A percentile compares a stretch with the other conserved stretches of the same genome.
Evolutionary conservation across 2,888 invertebrate genomes (phyloP).

Genomic region (Brenthis daphne): DNA sequence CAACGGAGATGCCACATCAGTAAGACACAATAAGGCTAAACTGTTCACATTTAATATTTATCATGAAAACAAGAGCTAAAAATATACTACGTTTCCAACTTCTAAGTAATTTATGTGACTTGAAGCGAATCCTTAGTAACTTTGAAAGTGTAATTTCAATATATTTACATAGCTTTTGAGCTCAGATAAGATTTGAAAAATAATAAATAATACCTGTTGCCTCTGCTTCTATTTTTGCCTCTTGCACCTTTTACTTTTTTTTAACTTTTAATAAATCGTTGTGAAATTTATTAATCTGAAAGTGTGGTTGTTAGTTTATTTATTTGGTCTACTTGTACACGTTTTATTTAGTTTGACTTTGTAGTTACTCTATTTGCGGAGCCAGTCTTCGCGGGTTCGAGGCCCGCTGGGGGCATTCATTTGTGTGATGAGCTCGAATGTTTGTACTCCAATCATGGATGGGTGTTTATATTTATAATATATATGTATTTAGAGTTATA

Average conservation of each 20-base stretch:
- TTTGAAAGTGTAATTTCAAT: slow-evolving; percentile 35
- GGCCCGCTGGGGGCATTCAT: no score
- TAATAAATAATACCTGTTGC: background rate
- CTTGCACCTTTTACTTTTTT: background rate
- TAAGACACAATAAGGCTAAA: background rate
- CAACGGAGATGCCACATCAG: no score
- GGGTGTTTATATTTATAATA: no score
- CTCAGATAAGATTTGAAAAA: slow-evolving; percentile 5
- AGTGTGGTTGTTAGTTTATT: no score
- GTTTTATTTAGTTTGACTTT: no score
- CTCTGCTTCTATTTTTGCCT: background rate
- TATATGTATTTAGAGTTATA: no score
- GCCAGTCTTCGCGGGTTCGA: no score
- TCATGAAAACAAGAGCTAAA: slow-evolving; percentile 15
- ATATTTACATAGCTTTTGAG: slow-evolving; percentile 38
- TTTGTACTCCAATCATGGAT: no score
- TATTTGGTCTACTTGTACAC: no score
- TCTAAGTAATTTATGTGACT: slow-evolving; percentile 36
- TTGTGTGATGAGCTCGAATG: no score
- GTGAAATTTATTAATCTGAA: no score
- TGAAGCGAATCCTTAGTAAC: slow-evolving; percentile 29
- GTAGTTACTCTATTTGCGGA: no score
- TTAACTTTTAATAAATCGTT: background rate
- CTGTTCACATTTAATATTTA: slow-evolving; percentile 8
- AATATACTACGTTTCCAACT: slow-evolving; percentile 24